Evolutionary conservation across 2,797 vertebrate genomes (phyloP).

Genomic region (Notolabrus celidotus): DNA sequence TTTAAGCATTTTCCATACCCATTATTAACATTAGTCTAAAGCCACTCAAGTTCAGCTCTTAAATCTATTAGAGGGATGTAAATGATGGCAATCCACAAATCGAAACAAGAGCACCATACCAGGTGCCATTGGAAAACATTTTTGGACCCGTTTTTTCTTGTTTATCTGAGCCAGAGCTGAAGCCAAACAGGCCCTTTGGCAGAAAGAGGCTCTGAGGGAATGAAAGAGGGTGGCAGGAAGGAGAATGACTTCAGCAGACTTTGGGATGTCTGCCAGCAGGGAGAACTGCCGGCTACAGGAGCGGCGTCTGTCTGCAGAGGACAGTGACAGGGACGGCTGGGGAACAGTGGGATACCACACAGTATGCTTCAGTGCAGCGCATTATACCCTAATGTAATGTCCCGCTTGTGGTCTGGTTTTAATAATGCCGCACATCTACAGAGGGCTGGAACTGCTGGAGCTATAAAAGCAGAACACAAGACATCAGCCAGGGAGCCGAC

Average conservation of each 20-base stretch:
- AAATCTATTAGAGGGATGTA: constrained; percentile 47
- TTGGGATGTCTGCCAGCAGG: constrained; percentile 64
- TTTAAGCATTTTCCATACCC: constrained; percentile 39
- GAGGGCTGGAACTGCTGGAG: constrained; percentile 45
- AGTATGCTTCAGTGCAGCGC: constrained; percentile 55
- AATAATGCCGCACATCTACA: constrained; percentile 66
- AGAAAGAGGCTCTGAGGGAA: constrained; percentile 56
- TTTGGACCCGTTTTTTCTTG: constrained; percentile 69
- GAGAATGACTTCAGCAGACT: constrained; percentile 76
- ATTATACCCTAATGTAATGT: constrained; percentile 58
- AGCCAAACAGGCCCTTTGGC: constrained; percentile 78
- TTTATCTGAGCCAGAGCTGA: constrained; percentile 64
- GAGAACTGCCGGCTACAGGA: constrained; percentile 62
- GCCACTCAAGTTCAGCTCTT: constrained; percentile 42
- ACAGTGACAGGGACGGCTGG: constrained; percentile 66
- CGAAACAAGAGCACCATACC: constrained; percentile 64
- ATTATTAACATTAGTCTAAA: constrained; percentile 41
- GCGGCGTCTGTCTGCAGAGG: constrained; percentile 70
- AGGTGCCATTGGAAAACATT: constrained; percentile 76
- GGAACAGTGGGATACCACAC: constrained; percentile 68
- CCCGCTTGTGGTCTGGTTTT: constrained; percentile 65
- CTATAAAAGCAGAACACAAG: constrained; percentile 66
- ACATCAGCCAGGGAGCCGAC: constrained; percentile 65
- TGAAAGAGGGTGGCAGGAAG: constrained; percentile 43
- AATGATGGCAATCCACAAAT: constrained; percentile 36